Evolutionary conservation across 2,888 invertebrate genomes (phyloP), one percentile per base, ranked within the genome.

Genomic region (Heliconius charithonia): DNA sequence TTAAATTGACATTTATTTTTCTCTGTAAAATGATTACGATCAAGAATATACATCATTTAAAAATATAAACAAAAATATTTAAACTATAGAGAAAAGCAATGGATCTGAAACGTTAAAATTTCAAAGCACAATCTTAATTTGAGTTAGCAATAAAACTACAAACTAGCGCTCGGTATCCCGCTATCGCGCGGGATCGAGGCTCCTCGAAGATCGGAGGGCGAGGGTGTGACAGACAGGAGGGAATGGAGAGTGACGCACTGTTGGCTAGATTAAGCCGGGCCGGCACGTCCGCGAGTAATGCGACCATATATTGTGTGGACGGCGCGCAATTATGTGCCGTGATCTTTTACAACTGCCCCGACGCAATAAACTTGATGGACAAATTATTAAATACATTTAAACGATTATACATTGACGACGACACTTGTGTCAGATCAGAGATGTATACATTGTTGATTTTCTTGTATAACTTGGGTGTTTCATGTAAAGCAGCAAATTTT

Each of bases 261-360:
- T 87, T 87, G 89, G 89, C 89, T 93, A 94, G 93, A 94, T 95
- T 93, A 94, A 93, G 80, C 89, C 86, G 88, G 87, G 89, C 89
- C 90, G 91, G 93, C 95, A 95, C 95, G 94, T 95, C 89, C 93
- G 88, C 91, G 89, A 90, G 91, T 94, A 94, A 94, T 95, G 95
- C 92, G 91, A 89, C 89, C 94, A 91, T 94, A 94, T 95, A 94
- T 95, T 91, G 93, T 91, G 89, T 90, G 91, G 90, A 85, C 89
- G 88, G 91, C 90, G 90, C 90, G 90, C 92, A 92, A 93, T 93
- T 93, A 93, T 92, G 91, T 85, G 56, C 82, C 83, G 79, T 84
- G 81, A 82, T 83, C 84, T 84, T 86, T 83, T 83, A 83, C 84
- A 83, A 80, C 80, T 81, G 77, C 76, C 80, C 80, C 77, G 69